Conservation (phyloP, 2,113 vertebrate genomes). For the Euleptes europaea region DNA sequence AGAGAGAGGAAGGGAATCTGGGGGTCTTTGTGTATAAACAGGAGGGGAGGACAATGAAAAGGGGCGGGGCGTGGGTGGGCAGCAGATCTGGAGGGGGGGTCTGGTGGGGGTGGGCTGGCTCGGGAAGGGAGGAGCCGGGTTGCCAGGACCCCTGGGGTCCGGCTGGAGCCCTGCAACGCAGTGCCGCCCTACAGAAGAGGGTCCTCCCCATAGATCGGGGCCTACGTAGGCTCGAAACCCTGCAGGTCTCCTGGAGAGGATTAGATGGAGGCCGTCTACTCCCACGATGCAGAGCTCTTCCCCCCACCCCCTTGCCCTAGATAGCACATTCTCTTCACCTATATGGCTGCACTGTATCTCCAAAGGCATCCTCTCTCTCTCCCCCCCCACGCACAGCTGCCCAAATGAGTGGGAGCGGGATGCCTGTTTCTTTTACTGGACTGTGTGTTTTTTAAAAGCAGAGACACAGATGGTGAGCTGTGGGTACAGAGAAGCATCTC, state of each 20-base stretch:
- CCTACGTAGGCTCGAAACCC: background rate
- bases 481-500: background rate
- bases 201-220: background rate
- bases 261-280: too few relatives aligned
- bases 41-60: conserved; percentile 20
- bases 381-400: too few relatives aligned
- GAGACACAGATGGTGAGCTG: background rate
- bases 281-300: too few relatives aligned
- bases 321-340: too few relatives aligned
- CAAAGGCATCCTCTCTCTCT: too few relatives aligned
- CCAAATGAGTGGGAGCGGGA: too few relatives aligned
- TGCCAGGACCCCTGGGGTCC: background rate
- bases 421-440: too few relatives aligned
- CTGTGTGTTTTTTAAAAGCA: too few relatives aligned
- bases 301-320: too few relatives aligned
- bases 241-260: background rate
- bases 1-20: background rate
- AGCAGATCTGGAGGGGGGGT: background rate
- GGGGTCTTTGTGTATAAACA: conserved; percentile 38
- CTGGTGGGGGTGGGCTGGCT: background rate
- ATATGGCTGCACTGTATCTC: too few relatives aligned
- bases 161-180: background rate
- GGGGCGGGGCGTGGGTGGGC: background rate
- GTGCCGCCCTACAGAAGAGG: background rate
- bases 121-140: too few relatives aligned